Evolutionary conservation across 2,113 vertebrate genomes (phyloP), one percentile per base, ranked within the genome.

Genomic region (Rostratula benghalensis): DNA sequence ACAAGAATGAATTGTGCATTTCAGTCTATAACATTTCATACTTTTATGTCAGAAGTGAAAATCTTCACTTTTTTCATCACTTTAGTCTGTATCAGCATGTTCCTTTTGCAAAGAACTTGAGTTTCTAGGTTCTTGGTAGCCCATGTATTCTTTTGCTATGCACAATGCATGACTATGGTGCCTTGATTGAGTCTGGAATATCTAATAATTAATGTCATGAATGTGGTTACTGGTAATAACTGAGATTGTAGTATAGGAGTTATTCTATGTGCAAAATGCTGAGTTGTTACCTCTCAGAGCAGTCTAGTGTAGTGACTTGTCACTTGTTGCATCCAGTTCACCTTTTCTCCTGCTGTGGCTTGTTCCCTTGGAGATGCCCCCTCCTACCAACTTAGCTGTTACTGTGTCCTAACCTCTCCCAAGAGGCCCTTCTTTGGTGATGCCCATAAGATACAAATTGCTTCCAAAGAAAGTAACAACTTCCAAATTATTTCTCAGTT

Each of bases 91-190:
- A 56, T 59, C 31, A 83, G 19, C 46, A 59, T 35, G 30, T 91
- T 94, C 8, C 24, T 92, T 92, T 88, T 90, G 41, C 61, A 73
- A 76, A 81, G 27, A 84, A 23, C 43, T 67, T 74, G 8, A 54
- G 78, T 71, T 88, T 93, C n/a, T 85, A 51, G 21, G 46, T 73
- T 80, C 25, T 83, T 51, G 56, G 37, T 65, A 70, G 37, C 43
- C 35, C 83, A 57, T 12, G 2, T 82, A 25, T 37, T 71, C 39
- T 87, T 90, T 74, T 69, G 15, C 76, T 75, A 23, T 46, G 45
- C 20, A 35, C 24, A 37, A 9, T 30, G 30, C 6, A 10, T 6
- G 65, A 39, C 80, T 59, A 54, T 5, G 8, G 37, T 85, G 65
- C 51, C 51, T 71, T 78, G 46, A 31, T 22, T 70, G 21, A 59